Evolutionary conservation across 2,797 vertebrate species (phyloP).

Genomic region (Lithobates pipiens): DNA sequence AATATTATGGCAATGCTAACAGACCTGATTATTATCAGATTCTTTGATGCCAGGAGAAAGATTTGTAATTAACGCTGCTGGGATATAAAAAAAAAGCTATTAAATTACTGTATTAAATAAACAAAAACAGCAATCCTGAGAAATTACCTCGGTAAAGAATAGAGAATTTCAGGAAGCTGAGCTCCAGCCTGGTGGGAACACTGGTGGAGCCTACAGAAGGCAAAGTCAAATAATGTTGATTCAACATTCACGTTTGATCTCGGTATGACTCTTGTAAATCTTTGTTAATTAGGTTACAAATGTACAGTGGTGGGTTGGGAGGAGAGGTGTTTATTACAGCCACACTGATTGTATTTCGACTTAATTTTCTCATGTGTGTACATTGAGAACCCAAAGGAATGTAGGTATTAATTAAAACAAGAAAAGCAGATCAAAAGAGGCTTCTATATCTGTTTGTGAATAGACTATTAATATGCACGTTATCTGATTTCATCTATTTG

Average conservation of each 20-base stretch:
- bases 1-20: not conserved
- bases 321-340: constrained; percentile 18
- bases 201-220: not conserved
- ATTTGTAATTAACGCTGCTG: constrained; percentile 11
- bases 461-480: constrained; percentile 6
- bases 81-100: not conserved
- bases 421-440: constrained; percentile 15
- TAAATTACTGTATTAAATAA: constrained; percentile 35
- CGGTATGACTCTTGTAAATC: constrained; percentile 20
- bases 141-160: constrained; percentile 17
- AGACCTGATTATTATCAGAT: not conserved
- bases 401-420: constrained; percentile 37
- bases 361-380: constrained; percentile 39
- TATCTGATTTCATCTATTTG: constrained; percentile 1
- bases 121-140: constrained; percentile 31
- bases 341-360: constrained; percentile 42
- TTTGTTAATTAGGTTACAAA: constrained; percentile 30
- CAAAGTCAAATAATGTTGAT: constrained; percentile 24
- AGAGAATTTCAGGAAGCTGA: constrained; percentile 5
- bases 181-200: constrained; percentile 8
- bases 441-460: constrained; percentile 6
- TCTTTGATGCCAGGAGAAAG: not conserved
- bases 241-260: constrained; percentile 45
- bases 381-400: constrained; percentile 7
- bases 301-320: constrained; percentile 1